Conservation (phyloP, 1,140 invertebrate genomes). For the Marisa cornuarietis region DNA sequence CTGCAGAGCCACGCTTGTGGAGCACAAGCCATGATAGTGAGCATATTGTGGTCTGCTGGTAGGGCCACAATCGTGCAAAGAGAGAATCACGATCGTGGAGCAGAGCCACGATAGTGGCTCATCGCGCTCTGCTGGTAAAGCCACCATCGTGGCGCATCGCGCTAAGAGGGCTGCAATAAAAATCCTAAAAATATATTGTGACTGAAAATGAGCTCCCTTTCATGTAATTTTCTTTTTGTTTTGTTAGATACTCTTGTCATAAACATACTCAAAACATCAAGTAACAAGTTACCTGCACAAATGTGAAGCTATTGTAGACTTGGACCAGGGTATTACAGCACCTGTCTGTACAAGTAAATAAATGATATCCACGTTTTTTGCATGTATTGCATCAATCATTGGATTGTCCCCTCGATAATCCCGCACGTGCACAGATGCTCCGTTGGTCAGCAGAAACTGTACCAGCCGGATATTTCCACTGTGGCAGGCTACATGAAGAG, state of each 20-base stretch:
- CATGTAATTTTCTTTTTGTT: neutral
- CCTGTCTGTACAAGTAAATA: slow-evolving; percentile 72
- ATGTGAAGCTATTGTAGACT: slow-evolving; percentile 71
- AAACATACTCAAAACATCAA: slow-evolving; percentile 1
- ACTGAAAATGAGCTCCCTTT: neutral
- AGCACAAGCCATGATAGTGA: too few species aligned
- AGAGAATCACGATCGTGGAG: too few species aligned
- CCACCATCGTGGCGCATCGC: too few species aligned
- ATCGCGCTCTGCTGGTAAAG: too few species aligned
- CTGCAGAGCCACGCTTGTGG: too few species aligned
- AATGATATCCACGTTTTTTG: slow-evolving; percentile 54
- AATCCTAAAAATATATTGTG: neutral
- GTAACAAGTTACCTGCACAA: slow-evolving; percentile 67
- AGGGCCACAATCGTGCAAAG: too few species aligned
- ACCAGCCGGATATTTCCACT: slow-evolving; percentile 78
- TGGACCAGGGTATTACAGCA: slow-evolving; percentile 69
- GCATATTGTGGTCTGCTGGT: too few species aligned
- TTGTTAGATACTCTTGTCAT: neutral
- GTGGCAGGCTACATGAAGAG: slow-evolving; percentile 82
- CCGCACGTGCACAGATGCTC: slow-evolving; percentile 84
- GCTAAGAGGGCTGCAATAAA: too few species aligned
- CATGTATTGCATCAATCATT: slow-evolving; percentile 57
- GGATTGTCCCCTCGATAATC: slow-evolving; percentile 69
- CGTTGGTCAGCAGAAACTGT: slow-evolving; percentile 79
- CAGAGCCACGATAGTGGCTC: too few species aligned